Conservation (phyloP, 2,888 invertebrate genomes). For the Sipha maydis region DNA sequence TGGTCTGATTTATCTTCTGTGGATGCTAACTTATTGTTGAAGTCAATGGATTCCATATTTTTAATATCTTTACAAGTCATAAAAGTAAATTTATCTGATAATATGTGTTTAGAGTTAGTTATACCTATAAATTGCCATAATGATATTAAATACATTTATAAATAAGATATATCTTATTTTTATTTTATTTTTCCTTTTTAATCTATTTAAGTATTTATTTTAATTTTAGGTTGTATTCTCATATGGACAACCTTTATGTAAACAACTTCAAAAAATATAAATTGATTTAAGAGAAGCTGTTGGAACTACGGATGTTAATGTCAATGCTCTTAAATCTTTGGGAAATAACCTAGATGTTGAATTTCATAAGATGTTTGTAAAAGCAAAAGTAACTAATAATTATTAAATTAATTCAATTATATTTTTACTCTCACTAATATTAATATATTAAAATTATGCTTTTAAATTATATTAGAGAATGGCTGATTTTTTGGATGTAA, state of each 20-base stretch:
- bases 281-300: constrained; percentile 23
- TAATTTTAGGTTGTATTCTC: constrained; percentile 14
- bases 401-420: background rate
- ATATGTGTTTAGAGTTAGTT: background rate
- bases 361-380: constrained; percentile 42
- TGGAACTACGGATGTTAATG: constrained; percentile 1
- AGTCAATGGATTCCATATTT: constrained; percentile 14
- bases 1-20: constrained; percentile 24
- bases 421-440: background rate
- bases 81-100: background rate
- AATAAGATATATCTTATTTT: too few relatives aligned
- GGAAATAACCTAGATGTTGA: constrained; percentile 13
- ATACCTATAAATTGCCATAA: too few relatives aligned
- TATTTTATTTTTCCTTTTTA: background rate
- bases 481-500: background rate
- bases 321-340: background rate
- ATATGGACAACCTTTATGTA: constrained; percentile 32
- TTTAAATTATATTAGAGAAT: background rate
- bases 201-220: background rate
- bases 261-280: constrained; percentile 5
- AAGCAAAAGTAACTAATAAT: constrained; percentile 2
- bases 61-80: constrained; percentile 23
- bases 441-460: background rate
- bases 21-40: background rate
- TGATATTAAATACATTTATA: too few relatives aligned